phyloP scores from a whole-genome alignment of 2,797 vertebrate genomes.

The Anguilla anguilla region DNA sequence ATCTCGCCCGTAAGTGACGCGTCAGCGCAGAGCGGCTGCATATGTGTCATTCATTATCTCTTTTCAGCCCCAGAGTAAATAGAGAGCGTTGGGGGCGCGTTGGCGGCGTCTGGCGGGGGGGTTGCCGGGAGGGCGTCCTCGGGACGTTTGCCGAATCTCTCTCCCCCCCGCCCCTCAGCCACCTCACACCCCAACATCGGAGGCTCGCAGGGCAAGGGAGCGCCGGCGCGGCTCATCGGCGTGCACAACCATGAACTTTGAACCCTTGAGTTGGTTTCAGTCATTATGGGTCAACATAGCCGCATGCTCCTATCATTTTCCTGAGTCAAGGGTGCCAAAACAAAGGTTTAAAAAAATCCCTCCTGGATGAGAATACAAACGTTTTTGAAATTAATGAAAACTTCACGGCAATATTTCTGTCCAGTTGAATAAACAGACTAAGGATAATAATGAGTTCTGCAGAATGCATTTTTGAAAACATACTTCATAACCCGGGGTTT shows the following conservation, averaged over 20 bases:
- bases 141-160: not conserved
- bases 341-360: not conserved
- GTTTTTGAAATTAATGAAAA: not conserved
- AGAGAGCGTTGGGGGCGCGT: not conserved
- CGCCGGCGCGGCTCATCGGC: not conserved
- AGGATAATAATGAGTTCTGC: not conserved
- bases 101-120: not conserved
- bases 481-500: slow-evolving; percentile 1
- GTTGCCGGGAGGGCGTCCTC: not conserved
- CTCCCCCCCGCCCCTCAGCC: too few relatives aligned
- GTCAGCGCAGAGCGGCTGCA: not conserved
- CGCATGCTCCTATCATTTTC: not conserved
- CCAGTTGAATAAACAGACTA: slow-evolving; percentile 8
- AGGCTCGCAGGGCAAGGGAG: not conserved
- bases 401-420: not conserved
- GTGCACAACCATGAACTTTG: not conserved
- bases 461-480: not conserved
- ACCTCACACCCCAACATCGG: not conserved
- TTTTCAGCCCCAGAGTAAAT: not conserved
- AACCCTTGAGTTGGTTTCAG: not conserved
- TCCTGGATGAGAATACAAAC: not conserved
- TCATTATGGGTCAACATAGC: not conserved
- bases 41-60: not conserved
- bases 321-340: not conserved
- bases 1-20: not conserved